Conservation (phyloP, 2,113 vertebrate species). For the Charadrius vociferus region DNA sequence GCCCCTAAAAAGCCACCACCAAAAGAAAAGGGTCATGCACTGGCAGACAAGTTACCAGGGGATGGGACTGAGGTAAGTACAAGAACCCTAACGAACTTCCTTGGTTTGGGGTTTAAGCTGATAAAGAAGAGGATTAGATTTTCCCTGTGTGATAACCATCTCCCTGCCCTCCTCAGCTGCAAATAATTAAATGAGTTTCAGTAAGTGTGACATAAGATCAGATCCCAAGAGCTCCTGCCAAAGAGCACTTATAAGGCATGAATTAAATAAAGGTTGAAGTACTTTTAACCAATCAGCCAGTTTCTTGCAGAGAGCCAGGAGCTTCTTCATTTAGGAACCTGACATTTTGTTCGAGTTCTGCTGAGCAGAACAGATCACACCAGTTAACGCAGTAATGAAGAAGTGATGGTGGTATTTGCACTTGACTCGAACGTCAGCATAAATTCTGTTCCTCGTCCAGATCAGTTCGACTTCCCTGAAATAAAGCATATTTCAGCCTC, state of each 20-base stretch:
- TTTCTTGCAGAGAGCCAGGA: constrained; percentile 19
- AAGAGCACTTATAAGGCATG: constrained; percentile 58
- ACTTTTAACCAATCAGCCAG: constrained; percentile 44
- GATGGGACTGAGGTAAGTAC: neutral
- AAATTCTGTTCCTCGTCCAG: constrained; percentile 44
- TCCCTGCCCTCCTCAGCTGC: constrained; percentile 34
- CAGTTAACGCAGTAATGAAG: constrained; percentile 60
- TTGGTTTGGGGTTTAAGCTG: neutral
- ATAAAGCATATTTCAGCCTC: constrained; percentile 55
- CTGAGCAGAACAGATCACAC: constrained; percentile 66
- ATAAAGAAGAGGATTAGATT: constrained; percentile 47
- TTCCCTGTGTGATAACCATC: constrained; percentile 21
- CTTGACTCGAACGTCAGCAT: constrained; percentile 28
- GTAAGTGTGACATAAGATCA: constrained; percentile 59
- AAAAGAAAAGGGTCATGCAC: neutral
- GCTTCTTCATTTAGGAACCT: constrained; percentile 61
- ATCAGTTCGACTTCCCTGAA: neutral
- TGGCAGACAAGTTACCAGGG: neutral
- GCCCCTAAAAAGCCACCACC: neutral
- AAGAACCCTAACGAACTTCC: neutral
- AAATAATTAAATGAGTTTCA: constrained; percentile 62
- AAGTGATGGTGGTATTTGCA: constrained; percentile 64
- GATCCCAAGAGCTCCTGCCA: constrained; percentile 61
- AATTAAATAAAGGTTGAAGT: constrained; percentile 67
- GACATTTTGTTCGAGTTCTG: constrained; percentile 58